phyloP scores from a whole-genome alignment of 35 echinoderm and acorn worm genomes.

The Patiria miniata region DNA sequence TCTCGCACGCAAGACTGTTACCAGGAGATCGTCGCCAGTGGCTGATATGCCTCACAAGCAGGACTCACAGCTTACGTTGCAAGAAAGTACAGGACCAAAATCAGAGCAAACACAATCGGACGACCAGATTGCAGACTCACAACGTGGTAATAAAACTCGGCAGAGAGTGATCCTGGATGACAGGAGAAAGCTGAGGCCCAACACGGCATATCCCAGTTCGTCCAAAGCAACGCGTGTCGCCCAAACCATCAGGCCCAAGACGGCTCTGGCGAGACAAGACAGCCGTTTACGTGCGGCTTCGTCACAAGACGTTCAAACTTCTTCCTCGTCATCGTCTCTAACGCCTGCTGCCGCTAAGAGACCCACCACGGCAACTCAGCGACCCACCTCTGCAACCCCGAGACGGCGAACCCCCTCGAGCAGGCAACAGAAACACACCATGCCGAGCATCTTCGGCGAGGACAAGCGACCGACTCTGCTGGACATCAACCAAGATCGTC shows the following conservation, averaged over 20 bases:
- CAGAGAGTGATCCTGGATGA: no score
- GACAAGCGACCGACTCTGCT: conserved; percentile 67
- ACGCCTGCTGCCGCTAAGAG: background rate
- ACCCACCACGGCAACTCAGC: background rate
- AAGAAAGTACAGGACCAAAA: no score
- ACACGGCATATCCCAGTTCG: background rate
- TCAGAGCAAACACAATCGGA: no score
- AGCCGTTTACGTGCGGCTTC: background rate
- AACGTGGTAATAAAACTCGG: no score
- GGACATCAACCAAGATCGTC: conserved; percentile 65
- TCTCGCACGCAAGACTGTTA: background rate
- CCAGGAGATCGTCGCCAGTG: background rate
- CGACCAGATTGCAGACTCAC: no score
- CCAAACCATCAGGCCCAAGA: conserved; percentile 20
- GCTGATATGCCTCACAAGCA: background rate
- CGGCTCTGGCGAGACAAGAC: background rate
- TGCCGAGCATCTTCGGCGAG: conserved; percentile 73
- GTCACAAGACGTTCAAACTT: background rate
- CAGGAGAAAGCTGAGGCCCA: background rate
- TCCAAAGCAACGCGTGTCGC: background rate
- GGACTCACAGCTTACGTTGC: no score
- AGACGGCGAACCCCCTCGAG: background rate
- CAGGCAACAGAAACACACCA: conserved; percentile 28
- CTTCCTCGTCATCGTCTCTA: background rate
- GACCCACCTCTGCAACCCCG: background rate